Evolutionary conservation across 2,797 vertebrate genomes (phyloP), one percentile per base, ranked within the genome.

Genomic region (Podarcis siculus): DNA sequence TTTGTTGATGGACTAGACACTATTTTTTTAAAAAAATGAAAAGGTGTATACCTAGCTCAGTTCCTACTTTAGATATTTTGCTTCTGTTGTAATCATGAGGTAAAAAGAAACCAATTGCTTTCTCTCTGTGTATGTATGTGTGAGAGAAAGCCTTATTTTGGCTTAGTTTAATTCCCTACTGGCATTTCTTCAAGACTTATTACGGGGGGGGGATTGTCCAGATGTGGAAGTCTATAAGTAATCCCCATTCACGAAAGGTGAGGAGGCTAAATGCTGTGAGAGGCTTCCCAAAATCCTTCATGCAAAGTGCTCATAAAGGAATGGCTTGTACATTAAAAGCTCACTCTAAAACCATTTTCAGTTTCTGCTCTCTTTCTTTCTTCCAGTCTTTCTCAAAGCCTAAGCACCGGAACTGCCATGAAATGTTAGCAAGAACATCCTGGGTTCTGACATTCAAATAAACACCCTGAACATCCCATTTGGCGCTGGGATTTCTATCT

Each of bases 381-480:
- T 55, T 55, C 3, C 49, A 55, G 49, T 55, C 49, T 55, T 77
- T 61, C 58, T 89, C 87, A 90, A 88, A 35, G 13, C 64, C 32
- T 77, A 87, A 61, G 87, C 5, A 4, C 13, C 78, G 72, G 58
- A 32, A 75, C 78, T 92, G 86, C 49, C 67, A 45, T 91, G 85
- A 86, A 86, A 89, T 90, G 83, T 55, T 49, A 88, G 58, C 5
- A 80, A 89, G 39, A 88, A 39, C 30, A 39, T 90, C 80, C 35
- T 90, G 75, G 71, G 87, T 81, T 91, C 71, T 95, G 90, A 89
- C 90, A 92, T 90, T 91, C 88, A 95, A 91, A 92, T 92, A 90
- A 92, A 90, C 7, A 2, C 45, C 86, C 92, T 83, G 89, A 6
- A 69, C 86, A 86, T 83, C 78, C 91, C 85, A 91, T 88, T 81